A percentile compares a stretch with the other conserved stretches of the same genome.
phyloP scores from a whole-genome alignment of 2,888 invertebrate species.

The Cantharis flavilabris region DNA sequence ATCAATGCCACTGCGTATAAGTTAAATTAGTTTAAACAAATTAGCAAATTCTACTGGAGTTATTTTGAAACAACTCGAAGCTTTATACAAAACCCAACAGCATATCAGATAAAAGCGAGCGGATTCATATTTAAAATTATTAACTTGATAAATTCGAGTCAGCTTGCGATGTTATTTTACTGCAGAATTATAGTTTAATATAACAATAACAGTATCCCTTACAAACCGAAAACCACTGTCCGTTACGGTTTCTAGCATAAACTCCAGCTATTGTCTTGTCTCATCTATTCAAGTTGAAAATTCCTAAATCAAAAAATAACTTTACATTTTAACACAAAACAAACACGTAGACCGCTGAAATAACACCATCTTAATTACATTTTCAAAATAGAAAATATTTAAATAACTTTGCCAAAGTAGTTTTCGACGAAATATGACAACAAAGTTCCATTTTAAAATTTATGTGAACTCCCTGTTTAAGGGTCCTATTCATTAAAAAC shows the following conservation, averaged over 20 bases:
- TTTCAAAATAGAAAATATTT: neutral
- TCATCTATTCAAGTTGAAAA: neutral
- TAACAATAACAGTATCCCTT: slow-evolving; percentile 16
- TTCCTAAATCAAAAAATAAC: neutral
- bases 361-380: neutral
- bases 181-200: neutral
- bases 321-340: neutral
- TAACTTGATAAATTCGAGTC: neutral
- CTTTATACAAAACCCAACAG: neutral
- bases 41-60: neutral
- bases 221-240: slow-evolving; percentile 20
- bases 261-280: neutral
- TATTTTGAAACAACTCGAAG: neutral
- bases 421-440: neutral
- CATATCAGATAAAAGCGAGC: neutral
- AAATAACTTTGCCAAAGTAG: neutral
- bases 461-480: no score
- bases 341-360: neutral
- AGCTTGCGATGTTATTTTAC: neutral
- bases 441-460: neutral
- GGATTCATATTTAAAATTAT: neutral
- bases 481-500: no score
- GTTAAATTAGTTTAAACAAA: neutral
- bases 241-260: slow-evolving; percentile 1
- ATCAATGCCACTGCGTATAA: neutral